Evolutionary conservation across 2,797 vertebrate species (phyloP).

Genomic region (Lutjanus argentimaculatus): DNA sequence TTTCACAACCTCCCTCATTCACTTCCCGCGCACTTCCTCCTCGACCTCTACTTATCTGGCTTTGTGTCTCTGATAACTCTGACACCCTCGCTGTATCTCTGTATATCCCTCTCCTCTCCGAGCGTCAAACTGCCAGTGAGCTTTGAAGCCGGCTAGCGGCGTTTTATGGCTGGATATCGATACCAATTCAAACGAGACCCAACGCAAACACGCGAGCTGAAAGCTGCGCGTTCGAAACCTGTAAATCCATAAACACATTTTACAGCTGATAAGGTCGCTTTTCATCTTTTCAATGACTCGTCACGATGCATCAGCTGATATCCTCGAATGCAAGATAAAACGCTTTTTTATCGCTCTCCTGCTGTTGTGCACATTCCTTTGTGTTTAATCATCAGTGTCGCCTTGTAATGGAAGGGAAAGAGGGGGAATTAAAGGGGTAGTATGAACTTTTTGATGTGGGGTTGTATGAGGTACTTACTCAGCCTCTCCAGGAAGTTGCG

Average conservation of each 20-base stretch:
- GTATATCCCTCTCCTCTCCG: slow-evolving; percentile 33
- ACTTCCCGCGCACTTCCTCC: slow-evolving; percentile 70
- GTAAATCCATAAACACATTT: slow-evolving; percentile 57
- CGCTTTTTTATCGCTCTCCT: slow-evolving; percentile 7
- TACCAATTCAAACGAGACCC: slow-evolving; percentile 36
- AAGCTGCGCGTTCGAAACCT: slow-evolving; percentile 36
- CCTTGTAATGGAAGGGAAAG: slow-evolving; percentile 32
- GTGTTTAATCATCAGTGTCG: slow-evolving; percentile 34
- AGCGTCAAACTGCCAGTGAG: slow-evolving; percentile 56
- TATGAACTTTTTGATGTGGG: too few species aligned
- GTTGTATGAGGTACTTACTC: too few species aligned
- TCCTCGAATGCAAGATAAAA: slow-evolving; percentile 45
- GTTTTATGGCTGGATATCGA: slow-evolving; percentile 56
- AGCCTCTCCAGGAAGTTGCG: too few species aligned
- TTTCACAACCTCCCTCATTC: slow-evolving; percentile 65
- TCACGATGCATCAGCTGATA: slow-evolving; percentile 36
- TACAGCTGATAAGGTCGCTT: slow-evolving; percentile 48
- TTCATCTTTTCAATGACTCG: slow-evolving; percentile 53
- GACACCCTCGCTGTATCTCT: slow-evolving; percentile 31
- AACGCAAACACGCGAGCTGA: slow-evolving; percentile 18
- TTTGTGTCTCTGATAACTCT: slow-evolving; percentile 59
- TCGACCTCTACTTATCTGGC: slow-evolving; percentile 72
- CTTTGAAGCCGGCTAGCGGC: slow-evolving; percentile 56
- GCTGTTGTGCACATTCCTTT: slow-evolving; percentile 46
- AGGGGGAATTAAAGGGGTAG: slow-evolving; percentile 16